Evolutionary conservation across 2,888 invertebrate genomes (phyloP).

Genomic region (Plagodis pulveraria): DNA sequence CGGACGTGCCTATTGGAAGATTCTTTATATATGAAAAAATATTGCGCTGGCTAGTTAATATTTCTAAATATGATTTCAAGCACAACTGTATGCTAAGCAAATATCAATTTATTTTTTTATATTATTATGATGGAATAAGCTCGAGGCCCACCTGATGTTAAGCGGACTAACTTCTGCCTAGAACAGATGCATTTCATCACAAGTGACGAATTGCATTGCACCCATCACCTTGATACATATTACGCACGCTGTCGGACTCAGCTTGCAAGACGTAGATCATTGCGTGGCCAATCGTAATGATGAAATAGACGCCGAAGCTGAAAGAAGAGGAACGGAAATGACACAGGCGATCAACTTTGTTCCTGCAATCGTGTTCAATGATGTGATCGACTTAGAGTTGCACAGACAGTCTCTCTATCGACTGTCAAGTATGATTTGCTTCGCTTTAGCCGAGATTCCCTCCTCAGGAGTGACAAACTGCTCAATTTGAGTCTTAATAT

Average conservation of each 20-base stretch:
- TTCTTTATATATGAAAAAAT: too few species aligned
- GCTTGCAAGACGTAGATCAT: conserved; percentile 56
- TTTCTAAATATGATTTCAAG: too few species aligned
- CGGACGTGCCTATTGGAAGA: too few species aligned
- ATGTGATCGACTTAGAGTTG: conserved; percentile 40
- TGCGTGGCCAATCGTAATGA: conserved; percentile 60
- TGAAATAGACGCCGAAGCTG: conserved; percentile 55
- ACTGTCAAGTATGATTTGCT: conserved; percentile 59
- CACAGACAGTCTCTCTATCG: conserved; percentile 48
- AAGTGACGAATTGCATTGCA: too few species aligned
- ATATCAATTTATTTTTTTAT: too few species aligned
- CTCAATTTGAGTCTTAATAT: conserved; percentile 39
- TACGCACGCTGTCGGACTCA: conserved; percentile 56
- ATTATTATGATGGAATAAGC: too few species aligned
- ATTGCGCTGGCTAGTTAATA: too few species aligned
- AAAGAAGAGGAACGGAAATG: conserved; percentile 51
- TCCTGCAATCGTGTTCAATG: conserved; percentile 67
- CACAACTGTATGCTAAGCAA: too few species aligned
- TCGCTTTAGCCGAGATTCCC: conserved; percentile 60
- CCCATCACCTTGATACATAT: too few species aligned
- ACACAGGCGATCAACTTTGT: conserved; percentile 58
- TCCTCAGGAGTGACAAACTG: conserved; percentile 57
- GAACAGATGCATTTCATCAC: too few species aligned
- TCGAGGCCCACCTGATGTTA: too few species aligned
- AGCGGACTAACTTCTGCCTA: too few species aligned